These are phyloP conservation scores for Noturus placidus DNA, from an alignment of 2,113 vertebrate genomes.

Conservation along the genomic window DNA sequence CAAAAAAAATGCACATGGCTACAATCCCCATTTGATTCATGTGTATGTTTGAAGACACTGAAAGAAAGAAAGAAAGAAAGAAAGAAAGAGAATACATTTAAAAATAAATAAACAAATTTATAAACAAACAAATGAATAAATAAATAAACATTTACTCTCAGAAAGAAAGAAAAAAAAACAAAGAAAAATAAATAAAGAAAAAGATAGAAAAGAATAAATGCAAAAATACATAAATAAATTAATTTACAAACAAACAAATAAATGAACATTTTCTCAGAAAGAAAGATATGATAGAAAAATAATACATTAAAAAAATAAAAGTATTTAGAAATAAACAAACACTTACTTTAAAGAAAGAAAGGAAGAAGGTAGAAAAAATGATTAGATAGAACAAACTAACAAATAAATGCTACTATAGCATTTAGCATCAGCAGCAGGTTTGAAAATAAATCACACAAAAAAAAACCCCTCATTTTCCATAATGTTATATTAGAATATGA, in stretches of 20 bases:
- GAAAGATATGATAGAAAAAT: neutral
- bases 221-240: neutral
- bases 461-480: neutral
- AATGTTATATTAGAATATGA: slow-evolving; percentile 49
- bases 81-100: neutral
- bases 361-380: neutral
- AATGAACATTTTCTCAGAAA: too few species aligned
- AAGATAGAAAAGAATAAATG: neutral
- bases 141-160: too few species aligned
- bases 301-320: neutral
- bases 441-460: neutral
- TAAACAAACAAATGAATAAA: neutral
- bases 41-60: neutral
- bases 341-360: neutral
- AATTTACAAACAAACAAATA: neutral
- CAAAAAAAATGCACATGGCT: neutral
- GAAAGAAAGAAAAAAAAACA: neutral
- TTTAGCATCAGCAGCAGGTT: neutral
- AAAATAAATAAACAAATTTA: neutral
- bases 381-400: neutral
- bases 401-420: neutral
- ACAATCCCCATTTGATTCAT: neutral
- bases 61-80: neutral
- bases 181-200: neutral
- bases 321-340: neutral